phyloP scores from a whole-genome alignment of 2,113 vertebrate genomes.

The Notiomystis cincta region DNA sequence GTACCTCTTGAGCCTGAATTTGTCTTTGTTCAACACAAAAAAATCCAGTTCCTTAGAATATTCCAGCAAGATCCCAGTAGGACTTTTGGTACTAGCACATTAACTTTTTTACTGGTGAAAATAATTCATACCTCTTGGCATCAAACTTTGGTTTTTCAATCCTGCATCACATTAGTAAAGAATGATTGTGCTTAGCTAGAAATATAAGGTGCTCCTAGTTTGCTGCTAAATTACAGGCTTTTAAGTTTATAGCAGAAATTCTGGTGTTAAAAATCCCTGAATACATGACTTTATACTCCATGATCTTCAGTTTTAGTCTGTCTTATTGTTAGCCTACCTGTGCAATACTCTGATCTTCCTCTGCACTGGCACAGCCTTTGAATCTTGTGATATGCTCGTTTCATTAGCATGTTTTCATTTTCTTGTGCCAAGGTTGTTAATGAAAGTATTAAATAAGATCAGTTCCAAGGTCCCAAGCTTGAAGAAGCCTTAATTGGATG shows the following conservation, averaged over 20 bases:
- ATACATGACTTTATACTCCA: background rate
- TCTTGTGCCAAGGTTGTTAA: background rate
- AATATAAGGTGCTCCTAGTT: background rate
- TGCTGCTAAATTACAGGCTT: background rate
- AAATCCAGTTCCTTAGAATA: background rate
- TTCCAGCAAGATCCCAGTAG: background rate
- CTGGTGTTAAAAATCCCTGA: background rate
- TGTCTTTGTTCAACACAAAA: background rate
- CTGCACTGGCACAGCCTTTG: background rate
- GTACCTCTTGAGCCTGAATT: background rate
- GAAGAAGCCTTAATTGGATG: constrained; percentile 21
- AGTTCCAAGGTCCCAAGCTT: constrained; percentile 14
- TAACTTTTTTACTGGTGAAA: background rate
- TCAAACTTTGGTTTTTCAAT: background rate
- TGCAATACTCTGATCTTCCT: background rate
- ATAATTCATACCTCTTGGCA: background rate
- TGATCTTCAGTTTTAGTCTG: background rate
- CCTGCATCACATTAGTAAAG: background rate
- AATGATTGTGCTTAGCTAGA: background rate
- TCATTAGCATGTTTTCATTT: constrained; percentile 36
- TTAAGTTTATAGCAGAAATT: background rate
- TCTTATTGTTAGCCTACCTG: background rate
- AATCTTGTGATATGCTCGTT: background rate
- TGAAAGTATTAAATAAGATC: constrained; percentile 42
- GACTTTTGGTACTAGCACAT: background rate